A percentile compares a stretch with the other conserved stretches of the same genome.
phyloP scores from a whole-genome alignment of 2,113 vertebrate genomes.

The Planiliza haematocheilus region DNA sequence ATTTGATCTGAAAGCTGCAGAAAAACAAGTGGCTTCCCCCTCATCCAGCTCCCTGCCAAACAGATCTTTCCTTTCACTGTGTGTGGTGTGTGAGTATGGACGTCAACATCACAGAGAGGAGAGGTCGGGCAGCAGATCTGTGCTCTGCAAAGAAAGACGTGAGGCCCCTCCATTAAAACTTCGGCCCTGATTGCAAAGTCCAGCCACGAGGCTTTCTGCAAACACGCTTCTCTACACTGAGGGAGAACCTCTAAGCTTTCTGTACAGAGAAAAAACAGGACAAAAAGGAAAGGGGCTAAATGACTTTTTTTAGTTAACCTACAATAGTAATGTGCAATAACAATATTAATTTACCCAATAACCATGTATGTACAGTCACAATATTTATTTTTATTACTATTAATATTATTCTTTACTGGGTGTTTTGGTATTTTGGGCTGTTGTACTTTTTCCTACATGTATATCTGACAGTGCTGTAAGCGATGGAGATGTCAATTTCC shows the following conservation, averaged over 20 bases:
- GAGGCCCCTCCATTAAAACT: constrained; percentile 15
- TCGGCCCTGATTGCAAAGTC: not conserved
- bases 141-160: not conserved
- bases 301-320: too few relatives aligned
- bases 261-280: not conserved
- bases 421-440: too few relatives aligned
- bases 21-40: constrained; percentile 46
- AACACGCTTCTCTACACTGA: not conserved
- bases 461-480: too few relatives aligned
- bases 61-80: constrained; percentile 52
- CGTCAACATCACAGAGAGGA: constrained; percentile 11
- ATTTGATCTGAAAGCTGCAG: constrained; percentile 54
- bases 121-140: not conserved
- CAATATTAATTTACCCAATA: too few relatives aligned
- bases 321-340: too few relatives aligned
- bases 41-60: constrained; percentile 16
- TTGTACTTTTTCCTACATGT: too few relatives aligned
- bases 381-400: too few relatives aligned
- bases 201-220: not conserved
- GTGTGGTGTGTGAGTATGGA: constrained; percentile 18
- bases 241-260: not conserved
- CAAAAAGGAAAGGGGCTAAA: too few relatives aligned
- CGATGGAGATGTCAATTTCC: too few relatives aligned
- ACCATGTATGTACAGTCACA: too few relatives aligned
- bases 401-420: too few relatives aligned